These are phyloP conservation scores for Eulemur mongoz DNA, from an alignment of 2,797 vertebrate species.

Conservation along the genomic window DNA sequence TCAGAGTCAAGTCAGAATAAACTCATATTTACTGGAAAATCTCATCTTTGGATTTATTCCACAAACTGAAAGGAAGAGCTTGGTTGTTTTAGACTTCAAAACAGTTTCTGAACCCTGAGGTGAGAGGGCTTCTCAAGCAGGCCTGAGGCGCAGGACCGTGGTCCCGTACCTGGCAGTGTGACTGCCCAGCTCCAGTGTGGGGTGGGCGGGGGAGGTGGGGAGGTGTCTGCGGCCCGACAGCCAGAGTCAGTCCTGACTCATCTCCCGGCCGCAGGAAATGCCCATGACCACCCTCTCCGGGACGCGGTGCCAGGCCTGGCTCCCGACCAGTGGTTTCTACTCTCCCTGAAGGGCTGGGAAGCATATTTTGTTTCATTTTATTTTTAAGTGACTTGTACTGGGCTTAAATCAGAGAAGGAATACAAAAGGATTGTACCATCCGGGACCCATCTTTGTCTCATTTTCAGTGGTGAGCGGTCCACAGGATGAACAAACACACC, in stretches of 20 bases:
- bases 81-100: neutral
- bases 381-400: neutral
- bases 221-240: no score
- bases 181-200: neutral
- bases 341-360: neutral
- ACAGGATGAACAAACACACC: neutral
- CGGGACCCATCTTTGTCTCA: neutral
- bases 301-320: neutral
- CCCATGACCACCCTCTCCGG: neutral
- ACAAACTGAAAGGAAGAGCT: neutral
- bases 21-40: neutral
- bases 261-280: neutral
- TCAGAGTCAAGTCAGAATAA: constrained; percentile 1
- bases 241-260: constrained; percentile 20
- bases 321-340: neutral
- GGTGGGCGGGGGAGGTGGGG: no score
- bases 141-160: fast-evolving
- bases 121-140: neutral
- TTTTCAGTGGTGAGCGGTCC: neutral
- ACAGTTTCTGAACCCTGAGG: neutral
- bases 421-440: neutral
- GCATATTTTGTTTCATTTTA: constrained; percentile 25
- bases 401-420: neutral
- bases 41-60: constrained; percentile 28
- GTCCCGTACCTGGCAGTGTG: neutral